phyloP scores from a whole-genome alignment of 2,888 invertebrate genomes.

The Caenorhabditis sp. region DNA sequence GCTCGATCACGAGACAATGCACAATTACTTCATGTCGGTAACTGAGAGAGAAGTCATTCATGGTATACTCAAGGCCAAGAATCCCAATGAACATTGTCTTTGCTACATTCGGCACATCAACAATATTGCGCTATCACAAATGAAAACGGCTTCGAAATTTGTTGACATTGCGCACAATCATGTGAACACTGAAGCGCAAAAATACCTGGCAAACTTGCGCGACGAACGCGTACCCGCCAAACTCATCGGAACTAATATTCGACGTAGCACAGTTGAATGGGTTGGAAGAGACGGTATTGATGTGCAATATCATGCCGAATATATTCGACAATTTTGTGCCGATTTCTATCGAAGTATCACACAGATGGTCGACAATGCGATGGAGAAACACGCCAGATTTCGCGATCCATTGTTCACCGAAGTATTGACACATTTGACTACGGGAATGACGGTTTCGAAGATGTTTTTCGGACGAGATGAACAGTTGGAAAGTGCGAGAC shows the following conservation, averaged over 20 bases:
- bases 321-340: conserved; percentile 61
- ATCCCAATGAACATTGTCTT: conserved; percentile 88
- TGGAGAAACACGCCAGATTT: conserved; percentile 61
- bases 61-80: conserved; percentile 88
- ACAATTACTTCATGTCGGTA: conserved; percentile 98
- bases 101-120: conserved; percentile 89
- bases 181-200: conserved; percentile 89
- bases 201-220: conserved; percentile 84
- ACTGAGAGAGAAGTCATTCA: conserved; percentile 97
- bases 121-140: conserved; percentile 92
- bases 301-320: conserved; percentile 82
- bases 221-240: conserved; percentile 88
- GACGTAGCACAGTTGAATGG: conserved; percentile 95
- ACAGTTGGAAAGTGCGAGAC: conserved; percentile 81
- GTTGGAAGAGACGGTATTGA: conserved; percentile 92
- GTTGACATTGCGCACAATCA: conserved; percentile 82
- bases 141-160: conserved; percentile 91
- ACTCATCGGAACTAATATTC: conserved; percentile 86
- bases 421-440: conserved; percentile 46
- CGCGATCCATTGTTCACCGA: conserved; percentile 55
- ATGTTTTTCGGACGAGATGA: conserved; percentile 88
- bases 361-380: conserved; percentile 60
- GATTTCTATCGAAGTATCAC: conserved; percentile 65
- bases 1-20: conserved; percentile 90
- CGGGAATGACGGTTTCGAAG: conserved; percentile 40